Conservation (phyloP, 2,113 vertebrate species). For the Oncorhynchus keta region DNA sequence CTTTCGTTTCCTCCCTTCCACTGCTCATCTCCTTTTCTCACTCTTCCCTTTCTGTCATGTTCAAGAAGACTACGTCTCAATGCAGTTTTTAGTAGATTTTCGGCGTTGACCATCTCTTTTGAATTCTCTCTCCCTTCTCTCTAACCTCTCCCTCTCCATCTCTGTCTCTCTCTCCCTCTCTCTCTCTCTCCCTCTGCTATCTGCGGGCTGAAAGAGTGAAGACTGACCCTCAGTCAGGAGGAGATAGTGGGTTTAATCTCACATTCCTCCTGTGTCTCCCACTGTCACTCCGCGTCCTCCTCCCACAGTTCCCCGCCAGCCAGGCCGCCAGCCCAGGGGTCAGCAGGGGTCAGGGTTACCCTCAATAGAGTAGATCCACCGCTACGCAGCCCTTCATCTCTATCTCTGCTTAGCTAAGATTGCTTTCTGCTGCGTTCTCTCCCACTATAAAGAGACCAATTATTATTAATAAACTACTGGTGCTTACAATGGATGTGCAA, state of each 20-base stretch:
- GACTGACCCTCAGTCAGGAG: constrained; percentile 60
- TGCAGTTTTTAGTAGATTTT: no score
- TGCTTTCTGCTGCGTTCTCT: background rate
- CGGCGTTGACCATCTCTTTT: no score
- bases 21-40: constrained; percentile 25
- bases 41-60: constrained; percentile 21
- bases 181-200: constrained; percentile 25
- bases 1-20: constrained; percentile 41
- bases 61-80: background rate
- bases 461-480: no score
- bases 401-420: background rate
- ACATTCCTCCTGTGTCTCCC: constrained; percentile 60
- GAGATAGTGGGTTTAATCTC: constrained; percentile 68
- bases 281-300: constrained; percentile 58
- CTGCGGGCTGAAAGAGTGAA: constrained; percentile 59
- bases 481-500: no score
- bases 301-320: constrained; percentile 8
- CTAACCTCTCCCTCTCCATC: no score
- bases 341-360: constrained; percentile 33
- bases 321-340: constrained; percentile 22
- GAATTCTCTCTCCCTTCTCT: background rate
- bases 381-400: background rate
- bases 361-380: constrained; percentile 6
- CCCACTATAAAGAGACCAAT: no score
- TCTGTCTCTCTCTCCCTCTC: background rate